phyloP scores from a whole-genome alignment of 2,797 vertebrate genomes.

The Loris lydekkerianus region DNA sequence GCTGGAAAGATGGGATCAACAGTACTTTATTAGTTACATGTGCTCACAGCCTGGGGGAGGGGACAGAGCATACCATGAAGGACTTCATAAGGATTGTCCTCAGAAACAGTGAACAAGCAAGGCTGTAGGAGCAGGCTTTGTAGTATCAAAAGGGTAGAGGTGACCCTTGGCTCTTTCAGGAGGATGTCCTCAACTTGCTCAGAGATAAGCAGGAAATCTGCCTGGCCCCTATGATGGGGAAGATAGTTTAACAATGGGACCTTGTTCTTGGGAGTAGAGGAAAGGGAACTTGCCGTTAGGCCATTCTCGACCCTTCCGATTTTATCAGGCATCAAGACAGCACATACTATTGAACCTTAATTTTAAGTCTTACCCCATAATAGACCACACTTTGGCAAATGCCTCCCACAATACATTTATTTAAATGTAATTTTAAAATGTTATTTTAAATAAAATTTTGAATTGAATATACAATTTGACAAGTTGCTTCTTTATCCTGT shows the following conservation, averaged over 20 bases:
- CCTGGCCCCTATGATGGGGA: not conserved
- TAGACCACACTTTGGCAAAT: not conserved
- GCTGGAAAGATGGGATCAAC: not conserved
- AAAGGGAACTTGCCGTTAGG: not conserved
- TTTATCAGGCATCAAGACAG: not conserved
- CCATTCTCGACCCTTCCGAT: not conserved
- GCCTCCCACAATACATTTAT: not conserved
- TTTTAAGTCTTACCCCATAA: not conserved
- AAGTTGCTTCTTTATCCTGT: not conserved
- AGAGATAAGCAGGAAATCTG: not conserved
- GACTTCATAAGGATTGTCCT: not conserved
- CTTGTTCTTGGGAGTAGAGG: not conserved
- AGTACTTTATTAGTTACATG: not conserved
- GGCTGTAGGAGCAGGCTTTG: not conserved
- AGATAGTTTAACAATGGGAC: too few species aligned
- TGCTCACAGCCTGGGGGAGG: not conserved
- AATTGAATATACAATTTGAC: not conserved
- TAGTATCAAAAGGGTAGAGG: not conserved
- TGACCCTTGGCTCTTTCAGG: not conserved
- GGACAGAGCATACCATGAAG: not conserved
- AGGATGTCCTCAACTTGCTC: not conserved
- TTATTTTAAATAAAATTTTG: not conserved
- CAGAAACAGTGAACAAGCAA: not conserved
- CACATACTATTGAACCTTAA: not conserved
- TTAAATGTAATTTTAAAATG: not conserved